Base-by-base conservation (phyloP, 1,140 invertebrate species). In the Anastatus disparis region DNA sequence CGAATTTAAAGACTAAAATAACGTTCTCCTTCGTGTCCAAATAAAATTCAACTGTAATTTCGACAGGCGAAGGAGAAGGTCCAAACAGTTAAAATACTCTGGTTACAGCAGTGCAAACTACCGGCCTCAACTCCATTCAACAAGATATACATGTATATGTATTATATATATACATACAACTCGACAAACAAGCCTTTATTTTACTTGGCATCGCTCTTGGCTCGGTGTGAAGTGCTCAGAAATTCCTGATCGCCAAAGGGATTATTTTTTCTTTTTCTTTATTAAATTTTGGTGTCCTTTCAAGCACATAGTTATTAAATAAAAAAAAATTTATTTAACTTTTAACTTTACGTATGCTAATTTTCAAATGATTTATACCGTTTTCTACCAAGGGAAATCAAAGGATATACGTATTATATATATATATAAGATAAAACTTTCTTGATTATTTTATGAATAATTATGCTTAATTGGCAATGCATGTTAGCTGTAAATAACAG, bases 121-220 rank as follows among this genome's bases (percentile, higher is more conserved):
- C 59, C 68, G 13, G n/a, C 46, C 31, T 4, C 13, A 17, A 38
- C 24, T 22, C 35, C 68, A 70, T 70, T 44, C 48, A 56, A 40
- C 38, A 63, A 62, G n/a, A n/a, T n/a, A n/a, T n/a, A n/a, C n/a
- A n/a, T n/a, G n/a, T n/a, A n/a, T n/a, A n/a, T n/a, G n/a, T n/a
- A n/a, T n/a, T n/a, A n/a, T n/a, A n/a, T n/a, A n/a, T n/a, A n/a
- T n/a, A n/a, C n/a, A 55, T 15, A 46, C 68, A 46, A 63, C 58
- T 70, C 68, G 52, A 55, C 59, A 70, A 56, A 63, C 58, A 62
- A 35, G 56, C 59, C 58, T 63, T 46, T 56, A 56, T 70, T 70
- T 70, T 63, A 63, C 56, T 70, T 63, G 46, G 46, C 50, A 24
- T 63, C 26, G 48, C 26, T 50, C 29, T 15, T 17, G 38, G 12